Conservation (phyloP, 2,888 invertebrate genomes). For the Chromoteleia sp. region DNA sequence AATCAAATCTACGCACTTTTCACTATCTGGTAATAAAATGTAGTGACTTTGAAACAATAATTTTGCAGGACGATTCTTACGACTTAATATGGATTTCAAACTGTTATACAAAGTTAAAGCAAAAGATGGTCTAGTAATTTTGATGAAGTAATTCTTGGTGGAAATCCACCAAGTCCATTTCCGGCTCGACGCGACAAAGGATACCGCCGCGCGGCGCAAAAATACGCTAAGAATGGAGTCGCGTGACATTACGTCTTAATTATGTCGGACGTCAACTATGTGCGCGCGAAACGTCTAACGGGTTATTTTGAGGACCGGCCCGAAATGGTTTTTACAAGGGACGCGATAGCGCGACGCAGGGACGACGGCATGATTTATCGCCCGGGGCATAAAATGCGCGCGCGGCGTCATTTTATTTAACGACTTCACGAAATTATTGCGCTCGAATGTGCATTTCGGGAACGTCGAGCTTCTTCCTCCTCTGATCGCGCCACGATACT, state of each 20-base stretch:
- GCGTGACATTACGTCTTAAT: constrained; percentile 60
- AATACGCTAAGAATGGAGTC: constrained; percentile 45
- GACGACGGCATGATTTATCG: constrained; percentile 56
- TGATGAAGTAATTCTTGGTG: background rate
- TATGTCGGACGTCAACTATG: constrained; percentile 35
- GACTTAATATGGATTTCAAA: no score
- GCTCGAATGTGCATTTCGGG: constrained; percentile 16
- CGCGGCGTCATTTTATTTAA: constrained; percentile 41
- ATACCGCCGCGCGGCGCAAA: background rate
- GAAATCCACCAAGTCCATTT: constrained; percentile 7
- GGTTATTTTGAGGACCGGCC: constrained; percentile 44
- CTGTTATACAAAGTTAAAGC: background rate
- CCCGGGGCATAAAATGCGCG: constrained; percentile 39
- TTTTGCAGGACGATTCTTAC: no score
- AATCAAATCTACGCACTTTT: no score
- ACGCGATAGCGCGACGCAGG: constrained; percentile 33
- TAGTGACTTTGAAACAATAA: no score
- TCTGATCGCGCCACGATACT: background rate
- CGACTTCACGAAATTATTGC: constrained; percentile 50
- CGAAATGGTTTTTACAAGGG: constrained; percentile 32
- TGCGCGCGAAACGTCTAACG: constrained; percentile 35
- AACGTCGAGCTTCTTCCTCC: constrained; percentile 42
- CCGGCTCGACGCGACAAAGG: constrained; percentile 12
- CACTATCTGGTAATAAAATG: no score
- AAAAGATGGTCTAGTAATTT: no score